These are phyloP conservation scores for Eurois occulta DNA, from an alignment of 2,888 invertebrate species.

Conservation along the genomic window DNA sequence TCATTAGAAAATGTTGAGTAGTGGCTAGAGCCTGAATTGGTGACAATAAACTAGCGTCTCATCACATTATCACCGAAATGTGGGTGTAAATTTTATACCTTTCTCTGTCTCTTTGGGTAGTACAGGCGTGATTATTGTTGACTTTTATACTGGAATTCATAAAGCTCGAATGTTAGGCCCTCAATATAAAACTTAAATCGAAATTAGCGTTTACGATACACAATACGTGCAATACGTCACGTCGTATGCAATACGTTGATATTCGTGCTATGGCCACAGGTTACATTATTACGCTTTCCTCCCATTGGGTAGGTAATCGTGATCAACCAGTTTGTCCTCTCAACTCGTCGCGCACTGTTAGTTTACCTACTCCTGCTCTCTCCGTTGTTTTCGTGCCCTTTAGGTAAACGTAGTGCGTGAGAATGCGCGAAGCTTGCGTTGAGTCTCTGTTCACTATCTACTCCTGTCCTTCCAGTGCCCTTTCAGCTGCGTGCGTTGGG, in stretches of 20 bases:
- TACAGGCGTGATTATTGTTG: neutral
- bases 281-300: neutral
- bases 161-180: neutral
- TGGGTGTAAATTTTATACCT: neutral
- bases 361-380: neutral
- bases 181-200: neutral
- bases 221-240: no score
- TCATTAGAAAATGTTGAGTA: neutral
- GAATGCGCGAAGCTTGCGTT: neutral
- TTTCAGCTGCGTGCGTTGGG: conserved; percentile 39
- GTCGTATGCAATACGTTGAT: neutral
- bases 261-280: neutral
- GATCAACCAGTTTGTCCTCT: no score
- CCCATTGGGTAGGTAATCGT: neutral
- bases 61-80: neutral
- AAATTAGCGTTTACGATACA: neutral
- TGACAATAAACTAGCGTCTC: neutral
- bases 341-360: neutral
- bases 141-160: neutral
- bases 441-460: conserved; percentile 12
- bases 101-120: neutral
- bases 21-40: neutral
- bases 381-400: neutral
- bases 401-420: neutral
- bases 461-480: conserved; percentile 32